phyloP scores from a whole-genome alignment of 2,888 invertebrate species.

The Chymomyza amoena region DNA sequence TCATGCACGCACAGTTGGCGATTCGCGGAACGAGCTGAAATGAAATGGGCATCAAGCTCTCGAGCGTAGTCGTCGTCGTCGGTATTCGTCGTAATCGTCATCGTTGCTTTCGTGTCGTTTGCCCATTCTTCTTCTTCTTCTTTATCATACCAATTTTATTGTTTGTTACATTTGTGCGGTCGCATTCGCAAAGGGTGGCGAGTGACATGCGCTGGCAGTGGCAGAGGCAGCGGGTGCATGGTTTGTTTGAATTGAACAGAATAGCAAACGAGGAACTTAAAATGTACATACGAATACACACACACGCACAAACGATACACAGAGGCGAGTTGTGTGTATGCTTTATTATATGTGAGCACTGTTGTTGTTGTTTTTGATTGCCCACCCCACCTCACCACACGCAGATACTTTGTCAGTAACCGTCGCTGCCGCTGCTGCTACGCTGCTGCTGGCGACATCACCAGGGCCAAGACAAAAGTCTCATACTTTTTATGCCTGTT shows the following conservation, averaged over 20 bases:
- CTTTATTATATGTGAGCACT: not conserved
- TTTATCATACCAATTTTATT: conserved; percentile 41
- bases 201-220: not conserved
- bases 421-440: conserved; percentile 2
- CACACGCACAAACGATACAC: not conserved
- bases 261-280: not conserved
- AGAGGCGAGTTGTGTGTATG: not conserved
- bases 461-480: not conserved
- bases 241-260: not conserved
- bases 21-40: conserved; percentile 59
- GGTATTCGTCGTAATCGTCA: not conserved
- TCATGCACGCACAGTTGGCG: conserved; percentile 19
- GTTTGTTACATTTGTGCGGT: conserved; percentile 41
- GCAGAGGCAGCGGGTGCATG: not conserved
- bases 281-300: not conserved
- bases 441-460: not conserved
- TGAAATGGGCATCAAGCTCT: conserved; percentile 47
- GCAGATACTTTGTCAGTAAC: not conserved
- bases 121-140: conserved; percentile 1
- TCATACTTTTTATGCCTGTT: too few relatives aligned
- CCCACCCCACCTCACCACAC: not conserved
- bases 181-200: conserved; percentile 25
- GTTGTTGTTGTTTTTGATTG: conserved; percentile 15
- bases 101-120: conserved; percentile 6
- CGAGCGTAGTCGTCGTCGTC: not conserved